Evolutionary conservation across 1,140 invertebrate species (phyloP), one percentile per base, ranked within the genome.

Genomic region (Brachionus sp.): DNA sequence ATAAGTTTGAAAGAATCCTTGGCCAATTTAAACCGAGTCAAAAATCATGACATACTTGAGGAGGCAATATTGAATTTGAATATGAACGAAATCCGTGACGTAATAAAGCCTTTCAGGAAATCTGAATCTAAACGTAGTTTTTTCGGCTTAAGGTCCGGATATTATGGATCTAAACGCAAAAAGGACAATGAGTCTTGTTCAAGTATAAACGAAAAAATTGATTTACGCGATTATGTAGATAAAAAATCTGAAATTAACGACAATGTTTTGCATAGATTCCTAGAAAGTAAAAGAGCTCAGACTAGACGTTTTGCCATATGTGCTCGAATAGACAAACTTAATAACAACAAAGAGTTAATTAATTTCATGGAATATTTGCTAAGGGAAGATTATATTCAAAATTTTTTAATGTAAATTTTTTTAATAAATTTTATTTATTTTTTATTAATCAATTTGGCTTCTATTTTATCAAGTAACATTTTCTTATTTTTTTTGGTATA

Each of bases 371-470:
- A 80, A 66, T 66, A 62, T 62, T 80, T 80, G 13, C 77, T 80
- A n/a, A 57, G 77, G 57, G 77, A 80, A 57, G 77, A 80, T 62
- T 80, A 80, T 66, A 80, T 80, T 23, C 46, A 66, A 62, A 80
- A 80, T 80, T 80, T 62, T 80, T 80, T 80, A 42, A 80, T 80
- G 50, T 80, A 66, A 80, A 62, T 62, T 80, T 57, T n/a, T 53
- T 13, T 62, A 62, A 62, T 25, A 33, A 62, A 33, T 29, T 62
- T 29, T 23, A 19, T 62, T 35, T n/a, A 42, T 42, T 39, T 39
- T 42, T 75, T 44, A n/a, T n/a, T n/a, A 16, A 19, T 75, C 50
- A 19, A 16, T 46, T 46, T 46, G 10, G 44, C n/a, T 12, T 12
- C 1, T 46, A 46, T 12, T 46, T 46, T 46, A 29, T 29, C 29